Base-by-base conservation (phyloP, 2,113 vertebrate species). In the Mastomys coucha region DNA sequence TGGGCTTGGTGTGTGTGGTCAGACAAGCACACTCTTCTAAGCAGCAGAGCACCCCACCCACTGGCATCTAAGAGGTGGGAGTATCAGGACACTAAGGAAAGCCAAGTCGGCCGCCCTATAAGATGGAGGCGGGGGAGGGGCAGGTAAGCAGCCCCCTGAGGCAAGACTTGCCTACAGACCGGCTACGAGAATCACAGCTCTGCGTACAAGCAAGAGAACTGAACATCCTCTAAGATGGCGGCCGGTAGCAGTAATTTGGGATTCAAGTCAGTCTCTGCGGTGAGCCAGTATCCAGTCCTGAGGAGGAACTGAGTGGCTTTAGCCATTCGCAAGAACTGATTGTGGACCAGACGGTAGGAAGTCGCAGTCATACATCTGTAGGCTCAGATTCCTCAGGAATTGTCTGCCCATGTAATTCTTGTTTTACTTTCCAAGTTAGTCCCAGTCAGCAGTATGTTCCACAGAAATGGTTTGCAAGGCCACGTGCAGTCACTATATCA, bases 71-170 rank as follows among this genome's bases (percentile, higher is more conserved):
- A n/a, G 86, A 78, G 80, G 33, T 67, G 39, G 33, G 53, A 31
- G 28, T 22, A 24, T 31, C 39, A 4, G 19, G 70, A 22, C 19
- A 31, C 24, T n/a, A 39, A 22, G 82, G 9, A 45, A 72, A 94
- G 4, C 12, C 70, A 45, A 5, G 49, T 9, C 0, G 42, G 65
- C 31, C 49, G 17, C n/a, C 49, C 39, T 65, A 4, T 42, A 65
- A 45, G 58, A 1, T 6, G 19, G 39, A 31, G 36, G 0, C 4
- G 11, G 11, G 45, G 56, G 12, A 31, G 7, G 5, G 7, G 60
- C 77, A 5, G 51, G 24, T 3, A 13, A 4, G 22, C 42, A 31
- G 58, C 75, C 36, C 26, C 13, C 14, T 4, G 89, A 4, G 1
- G 56, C 2, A 33, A 28, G 20, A 31, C 69, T 16, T 26, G 31